Percentiles rank a stretch among this genome's conserved stretches.
These are phyloP conservation scores for Rhagophthalmus giganteus DNA, from an alignment of 2,888 invertebrate genomes.

Conservation along the genomic window DNA sequence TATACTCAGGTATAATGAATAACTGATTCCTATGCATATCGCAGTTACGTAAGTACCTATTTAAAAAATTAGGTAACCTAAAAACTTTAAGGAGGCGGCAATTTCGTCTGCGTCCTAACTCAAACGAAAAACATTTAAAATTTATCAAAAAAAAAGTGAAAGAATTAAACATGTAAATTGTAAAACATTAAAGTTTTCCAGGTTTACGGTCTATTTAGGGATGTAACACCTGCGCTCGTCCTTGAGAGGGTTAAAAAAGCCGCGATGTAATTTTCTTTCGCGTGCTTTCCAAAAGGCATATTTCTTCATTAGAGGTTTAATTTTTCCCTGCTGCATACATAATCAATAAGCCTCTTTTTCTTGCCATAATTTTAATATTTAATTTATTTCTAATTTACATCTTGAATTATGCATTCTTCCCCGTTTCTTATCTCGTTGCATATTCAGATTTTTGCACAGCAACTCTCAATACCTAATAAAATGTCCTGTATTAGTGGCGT, in stretches of 20 bases:
- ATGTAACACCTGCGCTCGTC: conserved; percentile 38
- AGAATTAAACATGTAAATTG: conserved; percentile 53
- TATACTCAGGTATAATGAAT: no score
- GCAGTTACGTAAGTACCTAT: no score
- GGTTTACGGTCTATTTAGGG: conserved; percentile 30
- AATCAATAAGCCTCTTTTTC: conserved; percentile 55
- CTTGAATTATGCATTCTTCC: conserved; percentile 57
- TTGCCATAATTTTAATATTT: conserved; percentile 58
- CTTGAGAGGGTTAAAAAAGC: conserved; percentile 41
- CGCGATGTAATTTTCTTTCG: conserved; percentile 48
- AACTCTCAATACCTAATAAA: conserved; percentile 32
- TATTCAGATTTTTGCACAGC: conserved; percentile 41
- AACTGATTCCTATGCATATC: no score
- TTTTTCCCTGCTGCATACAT: conserved; percentile 58
- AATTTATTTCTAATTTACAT: conserved; percentile 60
- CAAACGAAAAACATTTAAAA: conserved; percentile 21
- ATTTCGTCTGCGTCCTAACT: conserved; percentile 11
- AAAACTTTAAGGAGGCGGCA: no score
- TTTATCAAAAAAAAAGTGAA: conserved; percentile 43
- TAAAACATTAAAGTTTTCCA: conserved; percentile 39
- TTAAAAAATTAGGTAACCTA: no score
- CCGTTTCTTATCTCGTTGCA: conserved; percentile 49
- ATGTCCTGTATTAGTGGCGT: conserved; percentile 22
- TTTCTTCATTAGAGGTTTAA: conserved; percentile 58
- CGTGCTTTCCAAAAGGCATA: conserved; percentile 52